phyloP scores from a whole-genome alignment of 1,140 invertebrate genomes.

The Penaeus chinensis region DNA sequence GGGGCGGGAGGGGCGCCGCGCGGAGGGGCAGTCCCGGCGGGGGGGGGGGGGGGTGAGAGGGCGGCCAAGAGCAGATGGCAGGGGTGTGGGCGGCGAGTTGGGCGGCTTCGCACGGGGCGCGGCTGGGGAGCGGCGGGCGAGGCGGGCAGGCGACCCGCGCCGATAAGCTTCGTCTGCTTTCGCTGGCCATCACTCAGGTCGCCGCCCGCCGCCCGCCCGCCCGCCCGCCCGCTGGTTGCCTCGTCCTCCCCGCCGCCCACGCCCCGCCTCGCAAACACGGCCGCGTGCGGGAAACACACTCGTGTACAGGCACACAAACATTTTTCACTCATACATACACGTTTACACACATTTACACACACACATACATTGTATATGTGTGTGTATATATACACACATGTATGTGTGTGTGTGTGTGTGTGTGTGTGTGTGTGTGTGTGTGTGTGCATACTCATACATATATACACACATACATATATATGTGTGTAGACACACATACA shows the following conservation, averaged over 20 bases:
- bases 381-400: too few relatives aligned
- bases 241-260: not conserved
- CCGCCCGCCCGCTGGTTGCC: not conserved
- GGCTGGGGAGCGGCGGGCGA: not conserved
- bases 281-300: not conserved
- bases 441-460: too few relatives aligned
- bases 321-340: not conserved
- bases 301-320: not conserved
- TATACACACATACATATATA: too few relatives aligned
- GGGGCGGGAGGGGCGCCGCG: not conserved
- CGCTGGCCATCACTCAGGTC: conserved; percentile 14
- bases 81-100: too few relatives aligned
- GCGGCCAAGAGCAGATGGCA: not conserved
- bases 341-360: not conserved
- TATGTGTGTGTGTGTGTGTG: too few relatives aligned
- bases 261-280: too few relatives aligned
- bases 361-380: too few relatives aligned
- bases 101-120: too few relatives aligned
- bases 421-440: too few relatives aligned
- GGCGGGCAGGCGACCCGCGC: conserved; percentile 1
- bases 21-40: not conserved
- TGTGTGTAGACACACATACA: too few relatives aligned
- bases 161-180: conserved; percentile 40
- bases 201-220: not conserved
- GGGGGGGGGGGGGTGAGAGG: not conserved